Percentiles rank a stretch among this genome's conserved stretches.
phyloP scores from a whole-genome alignment of 1,140 invertebrate species.

The Bacillus rossius region DNA sequence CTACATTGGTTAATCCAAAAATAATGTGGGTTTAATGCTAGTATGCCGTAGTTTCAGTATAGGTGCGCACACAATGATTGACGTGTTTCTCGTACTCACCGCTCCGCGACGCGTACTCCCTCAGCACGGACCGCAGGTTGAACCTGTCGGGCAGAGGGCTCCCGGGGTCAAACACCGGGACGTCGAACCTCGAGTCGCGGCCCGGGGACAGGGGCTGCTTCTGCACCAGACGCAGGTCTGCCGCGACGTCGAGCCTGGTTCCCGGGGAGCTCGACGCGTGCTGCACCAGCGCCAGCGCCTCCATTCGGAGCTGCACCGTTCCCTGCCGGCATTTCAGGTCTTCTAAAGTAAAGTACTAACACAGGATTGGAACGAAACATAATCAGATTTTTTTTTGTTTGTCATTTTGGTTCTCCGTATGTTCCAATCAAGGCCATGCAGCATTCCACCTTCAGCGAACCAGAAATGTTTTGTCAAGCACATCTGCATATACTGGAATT shows the following conservation, averaged over 20 bases:
- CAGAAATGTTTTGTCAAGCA: too few species aligned
- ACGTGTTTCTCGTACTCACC: conserved; percentile 43
- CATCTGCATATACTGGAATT: too few species aligned
- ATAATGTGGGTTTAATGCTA: too few species aligned
- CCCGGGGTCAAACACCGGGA: conserved; percentile 42
- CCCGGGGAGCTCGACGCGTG: conserved; percentile 44
- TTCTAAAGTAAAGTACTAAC: too few species aligned
- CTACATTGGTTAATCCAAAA: too few species aligned
- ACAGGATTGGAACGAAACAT: too few species aligned
- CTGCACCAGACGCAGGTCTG: conserved; percentile 53
- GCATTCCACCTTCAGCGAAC: too few species aligned
- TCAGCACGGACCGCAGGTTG: conserved; percentile 43
- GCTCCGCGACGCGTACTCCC: conserved; percentile 51
- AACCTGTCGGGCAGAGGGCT: conserved; percentile 26
- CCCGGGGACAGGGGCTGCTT: conserved; percentile 46
- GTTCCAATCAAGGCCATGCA: too few species aligned
- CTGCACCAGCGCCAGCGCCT: conserved; percentile 50
- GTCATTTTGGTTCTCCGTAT: too few species aligned
- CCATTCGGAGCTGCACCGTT: conserved; percentile 51
- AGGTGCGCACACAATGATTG: too few species aligned
- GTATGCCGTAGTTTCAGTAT: too few species aligned
- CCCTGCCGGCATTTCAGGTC: conserved; percentile 39
- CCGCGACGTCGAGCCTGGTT: conserved; percentile 46
- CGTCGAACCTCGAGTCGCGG: conserved; percentile 49
- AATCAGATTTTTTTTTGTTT: too few species aligned